These are phyloP conservation scores for Thecocarcelia acutangulata DNA, from an alignment of 2,888 invertebrate species.

Conservation along the genomic window DNA sequence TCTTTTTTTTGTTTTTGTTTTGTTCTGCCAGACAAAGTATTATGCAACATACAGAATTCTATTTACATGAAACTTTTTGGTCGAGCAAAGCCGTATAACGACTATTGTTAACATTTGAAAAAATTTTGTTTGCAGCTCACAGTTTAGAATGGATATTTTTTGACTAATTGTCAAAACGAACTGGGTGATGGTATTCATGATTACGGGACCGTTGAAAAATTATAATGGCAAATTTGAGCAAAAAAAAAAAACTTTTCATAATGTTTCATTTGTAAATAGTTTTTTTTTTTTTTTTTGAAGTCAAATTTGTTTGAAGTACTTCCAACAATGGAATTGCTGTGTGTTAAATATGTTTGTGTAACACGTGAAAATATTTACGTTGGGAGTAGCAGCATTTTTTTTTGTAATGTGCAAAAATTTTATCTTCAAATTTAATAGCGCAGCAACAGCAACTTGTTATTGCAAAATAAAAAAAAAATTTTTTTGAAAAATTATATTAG, in stretches of 20 bases:
- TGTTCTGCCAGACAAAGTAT: constrained; percentile 45
- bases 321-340: neutral
- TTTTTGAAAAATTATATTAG: too few species aligned
- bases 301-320: constrained; percentile 9
- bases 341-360: neutral
- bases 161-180: constrained; percentile 61
- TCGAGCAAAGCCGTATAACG: constrained; percentile 26
- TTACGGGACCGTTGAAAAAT: constrained; percentile 56
- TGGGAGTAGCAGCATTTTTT: neutral
- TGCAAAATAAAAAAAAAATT: too few species aligned
- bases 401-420: too few species aligned
- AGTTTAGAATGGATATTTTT: constrained; percentile 47
- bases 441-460: too few species aligned
- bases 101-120: constrained; percentile 51
- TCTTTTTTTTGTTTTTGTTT: neutral
- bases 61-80: constrained; percentile 60
- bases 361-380: constrained; percentile 3
- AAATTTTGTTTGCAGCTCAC: constrained; percentile 22
- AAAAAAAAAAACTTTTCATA: constrained; percentile 11
- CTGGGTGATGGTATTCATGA: constrained; percentile 60
- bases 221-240: constrained; percentile 19
- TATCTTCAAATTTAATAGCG: too few species aligned
- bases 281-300: neutral
- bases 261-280: constrained; percentile 5
- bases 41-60: constrained; percentile 49